Evolutionary conservation across 2,888 invertebrate species (phyloP), one percentile per base, ranked within the genome.

Genomic region (Lasius fuliginosus): DNA sequence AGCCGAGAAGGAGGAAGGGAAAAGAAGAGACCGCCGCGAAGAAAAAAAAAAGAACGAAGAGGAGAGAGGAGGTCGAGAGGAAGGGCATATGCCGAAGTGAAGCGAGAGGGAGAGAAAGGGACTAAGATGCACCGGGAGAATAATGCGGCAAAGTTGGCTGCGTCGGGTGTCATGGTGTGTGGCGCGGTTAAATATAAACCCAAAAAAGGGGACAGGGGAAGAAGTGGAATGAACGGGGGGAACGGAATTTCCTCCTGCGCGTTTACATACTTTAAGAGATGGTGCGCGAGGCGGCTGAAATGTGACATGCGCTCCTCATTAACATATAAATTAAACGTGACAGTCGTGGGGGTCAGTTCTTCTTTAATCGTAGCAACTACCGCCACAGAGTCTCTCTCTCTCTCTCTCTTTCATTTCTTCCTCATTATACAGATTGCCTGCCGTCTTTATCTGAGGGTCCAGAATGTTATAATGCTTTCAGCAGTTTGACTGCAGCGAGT

Each of bases 251-350:
- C 81, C 73, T 83, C 82, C 69, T 82, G 79, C 79, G 53, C 81
- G 76, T 67, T 60, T 46, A 76, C 58, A 42, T 33, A 76, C n/a
- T 23, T 56, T 18, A 53, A 36, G 64, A 71, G 49, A 60, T 83
- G 76, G 69, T 82, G 83, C 85, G 77, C 81, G 82, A 83, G 85
- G 75, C 82, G 81, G 86, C 86, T 90, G 89, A 91, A 92, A 92
- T 88, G 91, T 91, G 92, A 92, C 92, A 91, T 89, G 90, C 87
- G 89, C 91, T 92, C 79, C 73, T 79, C 91, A 92, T 92, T 92
- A 92, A 92, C 92, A 92, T 92, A 92, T 92, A 92, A 92, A 92
- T 92, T 92, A 92, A 91, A 92, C 90, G 90, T 89, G 91, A 92
- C 92, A 92, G 91, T 90, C 73, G 79, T 92, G 88, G 88, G 90